Base-by-base conservation (phyloP, 2,888 invertebrate genomes). In the Zaprionus bogoriensis region DNA sequence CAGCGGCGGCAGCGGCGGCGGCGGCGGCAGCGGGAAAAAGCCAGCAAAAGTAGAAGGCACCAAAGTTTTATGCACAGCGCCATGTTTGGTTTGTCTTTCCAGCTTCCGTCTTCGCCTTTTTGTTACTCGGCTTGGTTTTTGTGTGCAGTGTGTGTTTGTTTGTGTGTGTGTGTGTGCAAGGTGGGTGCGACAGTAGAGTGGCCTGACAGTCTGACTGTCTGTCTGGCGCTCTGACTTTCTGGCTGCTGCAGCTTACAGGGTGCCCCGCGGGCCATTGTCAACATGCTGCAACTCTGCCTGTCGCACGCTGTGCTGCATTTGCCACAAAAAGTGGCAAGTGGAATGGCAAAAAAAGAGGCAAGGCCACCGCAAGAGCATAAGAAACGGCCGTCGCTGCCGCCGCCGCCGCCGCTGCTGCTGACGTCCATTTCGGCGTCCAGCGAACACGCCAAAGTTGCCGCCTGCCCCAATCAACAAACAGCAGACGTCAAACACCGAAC, bases 41-140 rank as follows among this genome's bases (percentile, higher is more conserved):
- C n/a, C 44, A 67, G 67, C 57, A 52, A 45, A 55, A 36, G 55
- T 44, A 47, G 22, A 51, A 54, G 51, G 67, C 60, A 67, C 74
- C 63, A 67, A 59, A 84, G 75, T 87, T 88, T 86, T 83, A 59
- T 81, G 76, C 78, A 70, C 74, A 74, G 77, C 87, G 86, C 88
- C 89, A 88, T 89, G 88, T 89, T 89, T 88, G 89, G 89, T 89
- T 89, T 89, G 89, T 88, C 89, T 89, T 89, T 88, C 70, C 77
- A 89, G 88, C 81, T 88, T 89, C 87, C 87, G 89, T 64, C 77
- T 81, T 74, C 64, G 27, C 25, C 20, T 54, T 72, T 81, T 72
- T 65, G 55, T 65, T 67, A 38, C 54, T 55, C 55, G 54, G 55
- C 68, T 64, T 69, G 54, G 60, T 65, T 66, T 62, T 46, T 47